Conservation (phyloP, 2,888 invertebrate species). For the Apeira syringaria region DNA sequence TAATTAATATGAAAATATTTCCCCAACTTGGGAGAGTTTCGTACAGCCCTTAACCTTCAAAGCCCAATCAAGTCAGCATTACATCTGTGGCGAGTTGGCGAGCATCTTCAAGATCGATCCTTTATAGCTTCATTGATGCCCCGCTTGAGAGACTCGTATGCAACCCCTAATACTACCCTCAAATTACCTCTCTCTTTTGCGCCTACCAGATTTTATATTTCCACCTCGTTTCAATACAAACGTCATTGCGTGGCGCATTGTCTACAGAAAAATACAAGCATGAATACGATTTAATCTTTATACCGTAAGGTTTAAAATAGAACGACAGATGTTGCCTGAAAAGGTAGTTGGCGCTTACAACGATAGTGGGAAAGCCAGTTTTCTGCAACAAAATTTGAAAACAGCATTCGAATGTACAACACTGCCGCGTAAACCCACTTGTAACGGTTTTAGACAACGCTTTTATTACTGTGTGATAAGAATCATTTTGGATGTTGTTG, state of each 20-base stretch:
- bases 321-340: conserved; percentile 38
- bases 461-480: conserved; percentile 33
- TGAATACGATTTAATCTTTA: conserved; percentile 43
- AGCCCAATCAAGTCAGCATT: too few species aligned
- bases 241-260: conserved; percentile 82
- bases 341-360: conserved; percentile 81
- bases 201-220: conserved; percentile 36
- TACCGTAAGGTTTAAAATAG: conserved; percentile 43
- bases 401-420: conserved; percentile 64
- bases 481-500: conserved; percentile 35
- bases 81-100: conserved; percentile 19
- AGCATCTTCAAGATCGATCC: conserved; percentile 78
- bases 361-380: conserved; percentile 79
- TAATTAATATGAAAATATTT: too few species aligned
- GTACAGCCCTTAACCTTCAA: conserved; percentile 34
- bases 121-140: conserved; percentile 52
- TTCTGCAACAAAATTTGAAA: conserved; percentile 76
- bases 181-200: conserved; percentile 50
- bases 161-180: conserved; percentile 69
- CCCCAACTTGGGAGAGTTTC: background rate
- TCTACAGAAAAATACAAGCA: conserved; percentile 45
- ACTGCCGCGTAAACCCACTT: conserved; percentile 25
- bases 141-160: conserved; percentile 66
- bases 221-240: conserved; percentile 62
- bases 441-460: conserved; percentile 32